Percentiles rank a stretch among this genome's conserved stretches.
Conservation (phyloP, 2,113 vertebrate genomes). For the Aramus guarauna region DNA sequence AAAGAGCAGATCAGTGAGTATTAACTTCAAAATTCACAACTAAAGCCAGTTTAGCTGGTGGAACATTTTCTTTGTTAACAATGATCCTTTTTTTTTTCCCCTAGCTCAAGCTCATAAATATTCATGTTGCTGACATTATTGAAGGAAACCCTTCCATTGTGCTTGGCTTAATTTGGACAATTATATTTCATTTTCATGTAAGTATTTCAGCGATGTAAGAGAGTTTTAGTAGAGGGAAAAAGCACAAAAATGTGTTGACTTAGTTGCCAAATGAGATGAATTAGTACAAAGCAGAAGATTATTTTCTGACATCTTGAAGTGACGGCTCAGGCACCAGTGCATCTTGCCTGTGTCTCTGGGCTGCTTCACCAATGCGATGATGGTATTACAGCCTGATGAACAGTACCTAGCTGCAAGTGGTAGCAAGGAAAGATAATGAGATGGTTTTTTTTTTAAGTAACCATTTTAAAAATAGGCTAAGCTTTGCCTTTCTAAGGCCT, state of each 20-base stretch:
- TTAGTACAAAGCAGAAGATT: not conserved
- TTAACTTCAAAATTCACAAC: not conserved
- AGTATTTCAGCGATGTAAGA: conserved; percentile 55
- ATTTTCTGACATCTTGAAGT: not conserved
- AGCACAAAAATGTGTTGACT: not conserved
- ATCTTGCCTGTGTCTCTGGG: not conserved
- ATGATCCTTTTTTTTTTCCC: not conserved
- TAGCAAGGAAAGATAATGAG: not conserved
- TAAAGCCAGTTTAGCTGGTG: not conserved
- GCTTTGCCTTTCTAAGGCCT: not conserved
- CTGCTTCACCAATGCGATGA: not conserved
- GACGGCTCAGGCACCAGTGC: not conserved
- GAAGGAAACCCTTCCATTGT: conserved; percentile 95
- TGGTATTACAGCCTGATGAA: not conserved
- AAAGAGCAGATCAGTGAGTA: conserved; percentile 86
- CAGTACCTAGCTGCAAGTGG: not conserved
- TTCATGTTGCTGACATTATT: conserved; percentile 93
- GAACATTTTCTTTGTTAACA: conserved; percentile 44
- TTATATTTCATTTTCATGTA: conserved; percentile 97
- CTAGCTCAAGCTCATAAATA: conserved; percentile 96
- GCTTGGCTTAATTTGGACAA: conserved; percentile 94
- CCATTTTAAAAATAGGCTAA: not conserved
- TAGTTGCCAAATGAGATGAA: not conserved
- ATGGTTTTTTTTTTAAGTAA: not conserved
- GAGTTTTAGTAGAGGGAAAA: not conserved